These are phyloP conservation scores for Epinephelus cyanopodus DNA, from an alignment of 2,113 vertebrate species.

Conservation along the genomic window DNA sequence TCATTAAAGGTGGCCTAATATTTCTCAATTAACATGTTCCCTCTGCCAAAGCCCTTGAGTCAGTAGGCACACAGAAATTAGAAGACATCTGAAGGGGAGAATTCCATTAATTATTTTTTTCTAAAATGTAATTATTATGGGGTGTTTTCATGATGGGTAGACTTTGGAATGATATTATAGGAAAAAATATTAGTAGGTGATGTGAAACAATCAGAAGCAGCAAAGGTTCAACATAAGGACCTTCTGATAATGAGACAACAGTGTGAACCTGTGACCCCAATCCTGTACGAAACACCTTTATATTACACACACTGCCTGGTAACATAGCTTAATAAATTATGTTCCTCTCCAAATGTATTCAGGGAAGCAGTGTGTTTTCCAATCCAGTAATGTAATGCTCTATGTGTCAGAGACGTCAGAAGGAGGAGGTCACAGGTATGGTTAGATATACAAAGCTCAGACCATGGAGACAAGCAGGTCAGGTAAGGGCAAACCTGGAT, in stretches of 20 bases:
- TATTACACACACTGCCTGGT: neutral
- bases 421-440: too few species aligned
- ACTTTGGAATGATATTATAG: neutral
- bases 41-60: constrained; percentile 45
- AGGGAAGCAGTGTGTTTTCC: neutral
- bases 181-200: neutral
- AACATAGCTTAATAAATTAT: too few species aligned
- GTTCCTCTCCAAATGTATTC: too few species aligned
- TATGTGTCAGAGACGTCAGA: too few species aligned
- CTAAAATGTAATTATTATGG: constrained; percentile 42
- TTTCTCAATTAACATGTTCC: constrained; percentile 59
- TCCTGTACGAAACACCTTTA: neutral
- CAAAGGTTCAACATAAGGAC: neutral
- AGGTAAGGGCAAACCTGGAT: too few species aligned
- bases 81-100: constrained; percentile 39
- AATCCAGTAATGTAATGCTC: too few species aligned
- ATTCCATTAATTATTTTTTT: constrained; percentile 31
- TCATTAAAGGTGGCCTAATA: constrained; percentile 65
- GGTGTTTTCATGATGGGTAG: constrained; percentile 3
- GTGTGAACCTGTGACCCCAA: neutral
- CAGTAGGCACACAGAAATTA: constrained; percentile 30
- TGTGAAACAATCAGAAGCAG: neutral
- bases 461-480: too few species aligned
- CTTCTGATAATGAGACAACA: neutral
- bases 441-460: too few species aligned